Evolutionary conservation across 2,113 vertebrate genomes (phyloP).

Genomic region (Atrichornis clamosus): DNA sequence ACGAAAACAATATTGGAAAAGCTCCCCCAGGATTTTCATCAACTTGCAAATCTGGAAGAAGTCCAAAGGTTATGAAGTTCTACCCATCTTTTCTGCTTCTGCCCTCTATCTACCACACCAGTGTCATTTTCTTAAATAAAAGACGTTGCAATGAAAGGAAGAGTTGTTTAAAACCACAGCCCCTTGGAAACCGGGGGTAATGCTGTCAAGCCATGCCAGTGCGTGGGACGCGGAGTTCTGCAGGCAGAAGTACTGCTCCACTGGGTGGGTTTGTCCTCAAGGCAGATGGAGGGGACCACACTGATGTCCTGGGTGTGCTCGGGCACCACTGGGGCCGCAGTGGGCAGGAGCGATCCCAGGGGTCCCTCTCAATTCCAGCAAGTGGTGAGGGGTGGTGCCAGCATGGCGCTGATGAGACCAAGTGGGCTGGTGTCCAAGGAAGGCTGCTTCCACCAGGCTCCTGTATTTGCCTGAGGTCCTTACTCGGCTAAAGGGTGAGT

Average conservation of each 20-base stretch:
- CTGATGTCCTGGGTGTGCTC: too few species aligned
- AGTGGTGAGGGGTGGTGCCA: neutral
- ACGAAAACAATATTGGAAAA: slow-evolving; percentile 26
- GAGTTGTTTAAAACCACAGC: neutral
- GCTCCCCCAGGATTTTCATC: neutral
- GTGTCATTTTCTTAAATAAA: neutral
- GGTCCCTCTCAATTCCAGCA: neutral
- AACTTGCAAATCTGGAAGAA: neutral
- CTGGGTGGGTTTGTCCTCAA: neutral
- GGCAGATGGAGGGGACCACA: neutral
- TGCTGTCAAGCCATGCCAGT: neutral
- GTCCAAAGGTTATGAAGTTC: neutral
- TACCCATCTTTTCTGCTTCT: neutral
- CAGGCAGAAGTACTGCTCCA: accelerated
- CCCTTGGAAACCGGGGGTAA: neutral
- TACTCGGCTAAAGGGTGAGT: neutral
- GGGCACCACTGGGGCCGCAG: accelerated
- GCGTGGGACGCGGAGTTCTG: accelerated
- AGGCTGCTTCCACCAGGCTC: neutral
- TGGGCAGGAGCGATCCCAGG: neutral
- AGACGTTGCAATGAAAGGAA: slow-evolving; percentile 13
- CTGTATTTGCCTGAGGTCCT: neutral
- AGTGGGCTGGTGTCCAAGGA: neutral
- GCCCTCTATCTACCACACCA: neutral
- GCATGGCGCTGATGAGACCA: accelerated